Conservation (phyloP, 2,113 vertebrate species). For the Bambusicola thoracicus region DNA sequence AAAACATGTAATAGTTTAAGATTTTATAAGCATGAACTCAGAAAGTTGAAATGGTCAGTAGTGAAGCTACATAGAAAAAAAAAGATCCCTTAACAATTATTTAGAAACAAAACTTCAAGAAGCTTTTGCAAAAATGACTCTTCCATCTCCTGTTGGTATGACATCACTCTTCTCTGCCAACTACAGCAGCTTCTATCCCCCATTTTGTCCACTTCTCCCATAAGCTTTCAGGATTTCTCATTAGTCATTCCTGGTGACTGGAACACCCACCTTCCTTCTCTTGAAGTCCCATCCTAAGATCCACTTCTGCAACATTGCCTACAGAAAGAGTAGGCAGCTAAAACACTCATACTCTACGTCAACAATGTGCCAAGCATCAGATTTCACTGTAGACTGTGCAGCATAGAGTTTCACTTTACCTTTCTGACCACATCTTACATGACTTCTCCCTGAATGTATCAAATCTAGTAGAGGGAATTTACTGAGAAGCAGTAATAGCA, state of each 20-base stretch:
- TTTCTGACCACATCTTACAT: background rate
- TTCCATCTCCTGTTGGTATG: background rate
- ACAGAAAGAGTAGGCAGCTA: conserved; percentile 63
- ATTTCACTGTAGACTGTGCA: background rate
- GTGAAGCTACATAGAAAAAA: background rate
- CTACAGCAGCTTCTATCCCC: conserved; percentile 1
- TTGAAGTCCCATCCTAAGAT: conserved; percentile 47
- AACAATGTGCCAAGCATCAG: background rate
- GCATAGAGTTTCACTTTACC: background rate
- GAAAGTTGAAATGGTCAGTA: background rate
- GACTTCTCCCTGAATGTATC: background rate
- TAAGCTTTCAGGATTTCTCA: background rate
- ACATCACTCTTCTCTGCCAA: conserved; percentile 28
- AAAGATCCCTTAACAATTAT: background rate
- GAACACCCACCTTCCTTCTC: conserved; percentile 41
- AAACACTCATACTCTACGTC: background rate
- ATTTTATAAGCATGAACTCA: background rate
- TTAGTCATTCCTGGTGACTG: background rate
- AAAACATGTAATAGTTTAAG: background rate
- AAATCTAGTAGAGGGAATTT: background rate
- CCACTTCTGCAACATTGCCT: conserved; percentile 55
- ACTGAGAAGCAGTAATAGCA: background rate
- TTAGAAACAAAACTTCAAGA: background rate
- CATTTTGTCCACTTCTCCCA: conserved; percentile 45
- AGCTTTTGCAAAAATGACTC: background rate